Evolutionary conservation across 1,140 invertebrate species (phyloP), one percentile per base, ranked within the genome.

Genomic region (Archivesica marissinica): DNA sequence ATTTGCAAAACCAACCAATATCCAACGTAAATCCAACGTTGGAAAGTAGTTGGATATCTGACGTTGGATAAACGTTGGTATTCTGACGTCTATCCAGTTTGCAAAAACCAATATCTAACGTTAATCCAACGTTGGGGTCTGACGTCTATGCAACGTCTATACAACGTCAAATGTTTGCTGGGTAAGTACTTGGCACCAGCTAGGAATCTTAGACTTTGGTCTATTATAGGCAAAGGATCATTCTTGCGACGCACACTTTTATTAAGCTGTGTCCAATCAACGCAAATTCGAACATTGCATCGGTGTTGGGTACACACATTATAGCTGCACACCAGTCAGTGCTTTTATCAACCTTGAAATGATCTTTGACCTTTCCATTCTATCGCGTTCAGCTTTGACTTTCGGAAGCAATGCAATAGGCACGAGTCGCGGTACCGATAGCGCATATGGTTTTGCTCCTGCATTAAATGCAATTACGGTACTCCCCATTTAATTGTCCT

Each of bases 291-390:
- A 4, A 88, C 78, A 30, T 52, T 64, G 15, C 68, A 64, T 87
- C 83, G 44, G 23, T 68, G 38, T 89, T 89, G 4, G 81, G 78
- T 11, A 88, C 87, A 9, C 76, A 61, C 11, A 89, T 85, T 39
- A 89, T 84, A 13, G 75, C 82, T 28, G 86, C 72, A 72, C 87
- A 88, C 86, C 86, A 89, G 2, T 88, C 72, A 13, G 86, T 87
- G 6, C 81, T 81, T 44, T 85, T 66, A 25, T 70, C 87, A 0
- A 90, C 84, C 6, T 13, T n/a, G 13, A 52, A 77, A 90, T 88
- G 33, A 89, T 82, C 15, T 76, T 80, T 35, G 25, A 9, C 1
- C 28, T 56, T 82, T 90, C 76, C 86, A 89, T 88, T 35, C 52
- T 64, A 3, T 72, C 15, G 0, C 87, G 61, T 70, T 88, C 85